Evolutionary conservation across 2,797 vertebrate genomes (phyloP).

Genomic region (Malacoraja senta): DNA sequence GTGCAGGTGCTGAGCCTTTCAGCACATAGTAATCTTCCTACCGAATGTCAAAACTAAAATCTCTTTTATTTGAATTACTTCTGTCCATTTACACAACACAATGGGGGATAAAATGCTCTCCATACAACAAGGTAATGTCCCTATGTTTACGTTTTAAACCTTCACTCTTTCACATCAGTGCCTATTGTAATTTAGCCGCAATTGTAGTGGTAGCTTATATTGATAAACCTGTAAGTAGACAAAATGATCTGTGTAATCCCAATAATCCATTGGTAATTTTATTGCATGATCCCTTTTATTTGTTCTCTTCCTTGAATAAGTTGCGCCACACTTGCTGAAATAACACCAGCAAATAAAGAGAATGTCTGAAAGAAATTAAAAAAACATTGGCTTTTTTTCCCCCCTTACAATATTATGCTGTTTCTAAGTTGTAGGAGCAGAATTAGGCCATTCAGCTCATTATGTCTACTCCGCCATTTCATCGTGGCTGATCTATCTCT

Average conservation of each 20-base stretch:
- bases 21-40: background rate
- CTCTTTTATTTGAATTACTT: background rate
- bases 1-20: constrained; percentile 2
- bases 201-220: background rate
- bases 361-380: background rate
- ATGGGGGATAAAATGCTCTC: background rate
- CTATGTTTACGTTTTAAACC: background rate
- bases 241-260: background rate
- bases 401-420: background rate
- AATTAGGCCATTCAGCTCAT: background rate
- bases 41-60: constrained; percentile 5
- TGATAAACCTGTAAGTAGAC: constrained; percentile 16
- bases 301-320: background rate
- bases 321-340: background rate
- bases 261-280: background rate
- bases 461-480: no score
- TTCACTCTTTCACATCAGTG: background rate
- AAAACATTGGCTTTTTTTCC: background rate
- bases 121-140: background rate
- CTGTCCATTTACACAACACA: background rate
- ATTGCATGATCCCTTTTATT: background rate
- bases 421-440: background rate
- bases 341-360: background rate
- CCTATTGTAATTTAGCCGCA: background rate
- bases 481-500: no score